Conservation (phyloP, 2,888 invertebrate species). For the Campoletis raptor region DNA sequence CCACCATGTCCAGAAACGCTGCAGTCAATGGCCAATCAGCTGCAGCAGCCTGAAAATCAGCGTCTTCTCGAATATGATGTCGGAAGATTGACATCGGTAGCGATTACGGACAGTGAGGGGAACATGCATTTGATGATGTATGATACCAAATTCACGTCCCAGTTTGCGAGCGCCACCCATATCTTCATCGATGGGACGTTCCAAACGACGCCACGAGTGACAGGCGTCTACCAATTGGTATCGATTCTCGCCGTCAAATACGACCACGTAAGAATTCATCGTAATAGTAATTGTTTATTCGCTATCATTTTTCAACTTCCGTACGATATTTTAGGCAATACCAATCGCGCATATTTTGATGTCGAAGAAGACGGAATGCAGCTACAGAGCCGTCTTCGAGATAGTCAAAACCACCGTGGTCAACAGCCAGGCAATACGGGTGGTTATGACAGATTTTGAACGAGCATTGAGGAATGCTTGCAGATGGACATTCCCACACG, state of each 20-base stretch:
- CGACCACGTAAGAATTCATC: conserved; percentile 33
- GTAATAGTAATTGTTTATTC: neutral
- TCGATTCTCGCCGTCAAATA: conserved; percentile 30
- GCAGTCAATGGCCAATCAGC: conserved; percentile 21
- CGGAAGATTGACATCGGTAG: neutral
- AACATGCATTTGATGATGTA: conserved; percentile 33
- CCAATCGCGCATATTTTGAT: conserved; percentile 24
- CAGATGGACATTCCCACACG: neutral
- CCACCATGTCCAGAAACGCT: conserved; percentile 25
- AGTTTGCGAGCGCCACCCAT: conserved; percentile 5
- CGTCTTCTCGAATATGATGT: conserved; percentile 23
- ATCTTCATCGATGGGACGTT: conserved; percentile 58
- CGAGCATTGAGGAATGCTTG: conserved; percentile 27
- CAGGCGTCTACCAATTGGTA: conserved; percentile 21
- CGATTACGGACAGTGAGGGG: conserved; percentile 7
- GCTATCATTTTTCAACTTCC: neutral
- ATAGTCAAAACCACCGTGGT: conserved; percentile 2
- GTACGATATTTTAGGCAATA: conserved; percentile 16
- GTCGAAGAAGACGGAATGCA: conserved; percentile 15
- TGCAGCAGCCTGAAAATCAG: conserved; percentile 20
- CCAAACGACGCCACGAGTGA: conserved; percentile 32
- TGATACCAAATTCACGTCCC: conserved; percentile 30
- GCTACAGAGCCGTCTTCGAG: conserved; percentile 11
- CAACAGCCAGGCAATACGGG: neutral
- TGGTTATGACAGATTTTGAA: conserved; percentile 34